Base-by-base conservation (phyloP, 1,140 invertebrate species). In the Drosophila leontia region DNA sequence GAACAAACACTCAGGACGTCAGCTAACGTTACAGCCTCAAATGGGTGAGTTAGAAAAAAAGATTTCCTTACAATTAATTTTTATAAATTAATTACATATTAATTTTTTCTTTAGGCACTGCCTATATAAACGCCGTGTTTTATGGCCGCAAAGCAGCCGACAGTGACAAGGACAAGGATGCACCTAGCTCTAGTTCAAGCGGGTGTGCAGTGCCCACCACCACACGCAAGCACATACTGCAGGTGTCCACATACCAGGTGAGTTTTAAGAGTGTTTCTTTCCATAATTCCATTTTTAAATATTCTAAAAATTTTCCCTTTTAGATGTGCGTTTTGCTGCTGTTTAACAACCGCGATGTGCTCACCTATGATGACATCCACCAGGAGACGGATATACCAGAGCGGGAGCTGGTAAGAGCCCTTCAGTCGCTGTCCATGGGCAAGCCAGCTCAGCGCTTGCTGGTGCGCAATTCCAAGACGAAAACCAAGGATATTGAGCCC, bases 311-410 rank as follows among this genome's bases (percentile, higher is more conserved):
- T n/a, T 26, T 4, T 55, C 11, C 17, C 9, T 98, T 98, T 92
- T 97, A 99, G 94, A 99, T 99, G 99, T 99, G 98, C 93, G 97
- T 99, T 72, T 94, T 99, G 50, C 97, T 99, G 96, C 94, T 99
- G 3, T 99, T 99, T 93, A 99, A 99, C 92, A 97, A 97, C 91
- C 96, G 97, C 78, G 97, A 98, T 61, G 95, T 95, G 91, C 94
- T 98, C 68, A 98, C 97, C 0, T 99, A 98, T 87, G 97, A 99
- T 96, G 98, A 99, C 94, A 98, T 99, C 86, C 96, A 97, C 93
- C 98, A 96, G 93, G 98, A 99, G 94, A 99, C 99, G 51, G 98
- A 99, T 94, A 99, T 99, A 92, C 98, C 99, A 3, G 98, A 99
- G 91, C 96, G 98, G 91, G 99, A 99, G 93, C 94, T 99, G 76